Conservation (phyloP, 1,140 invertebrate species). For the Nixonia krombeini region DNA sequence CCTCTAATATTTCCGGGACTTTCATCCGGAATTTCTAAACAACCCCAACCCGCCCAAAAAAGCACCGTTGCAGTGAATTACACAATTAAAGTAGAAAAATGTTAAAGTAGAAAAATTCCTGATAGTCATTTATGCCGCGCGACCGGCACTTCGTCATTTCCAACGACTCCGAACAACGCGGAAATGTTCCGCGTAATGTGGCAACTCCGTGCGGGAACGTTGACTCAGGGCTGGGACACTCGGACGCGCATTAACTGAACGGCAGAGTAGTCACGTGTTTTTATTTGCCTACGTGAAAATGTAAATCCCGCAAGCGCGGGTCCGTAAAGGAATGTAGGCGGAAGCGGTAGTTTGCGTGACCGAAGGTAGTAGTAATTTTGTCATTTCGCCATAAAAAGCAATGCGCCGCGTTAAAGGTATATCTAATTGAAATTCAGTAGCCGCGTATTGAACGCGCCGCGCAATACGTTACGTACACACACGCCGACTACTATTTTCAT, state of each 20-base stretch:
- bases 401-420: background rate
- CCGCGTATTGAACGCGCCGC: background rate
- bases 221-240: background rate
- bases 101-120: too few species aligned
- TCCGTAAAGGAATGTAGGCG: background rate
- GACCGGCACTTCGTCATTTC: too few species aligned
- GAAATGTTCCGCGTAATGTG: background rate
- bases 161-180: too few species aligned
- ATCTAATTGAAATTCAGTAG: conserved; percentile 1
- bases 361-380: background rate
- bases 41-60: too few species aligned
- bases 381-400: background rate
- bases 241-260: background rate
- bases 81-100: too few species aligned
- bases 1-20: too few species aligned
- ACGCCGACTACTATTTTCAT: background rate
- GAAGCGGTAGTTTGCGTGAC: background rate
- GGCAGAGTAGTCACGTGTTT: background rate
- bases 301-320: background rate
- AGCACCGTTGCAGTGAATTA: too few species aligned
- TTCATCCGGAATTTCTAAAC: too few species aligned
- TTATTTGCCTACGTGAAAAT: background rate
- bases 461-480: background rate
- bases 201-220: background rate
- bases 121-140: too few species aligned